These are phyloP conservation scores for Pseudopleuronectes americanus DNA, from an alignment of 2,797 vertebrate genomes.

Conservation along the genomic window DNA sequence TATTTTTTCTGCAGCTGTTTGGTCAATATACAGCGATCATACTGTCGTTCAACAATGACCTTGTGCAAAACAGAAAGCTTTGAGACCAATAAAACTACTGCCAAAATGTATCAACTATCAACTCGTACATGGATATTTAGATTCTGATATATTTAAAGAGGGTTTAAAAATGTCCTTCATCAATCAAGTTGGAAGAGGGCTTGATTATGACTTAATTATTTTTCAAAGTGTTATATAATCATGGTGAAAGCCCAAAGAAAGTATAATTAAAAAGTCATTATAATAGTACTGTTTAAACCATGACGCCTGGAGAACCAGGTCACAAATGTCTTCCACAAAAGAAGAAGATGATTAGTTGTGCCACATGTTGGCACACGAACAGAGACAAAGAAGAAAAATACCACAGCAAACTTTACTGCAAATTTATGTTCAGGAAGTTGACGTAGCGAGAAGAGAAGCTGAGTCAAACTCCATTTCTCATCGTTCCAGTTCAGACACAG, in stretches of 20 bases:
- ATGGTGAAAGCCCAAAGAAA: too few species aligned
- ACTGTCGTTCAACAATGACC: not conserved
- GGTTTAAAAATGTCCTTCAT: not conserved
- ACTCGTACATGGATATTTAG: not conserved
- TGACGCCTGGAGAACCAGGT: not conserved
- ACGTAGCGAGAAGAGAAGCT: slow-evolving; percentile 23
- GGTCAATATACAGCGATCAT: not conserved
- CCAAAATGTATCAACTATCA: not conserved
- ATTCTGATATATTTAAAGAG: not conserved
- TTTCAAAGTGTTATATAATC: too few species aligned
- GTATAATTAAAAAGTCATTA: not conserved
- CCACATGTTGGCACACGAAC: slow-evolving; percentile 23
- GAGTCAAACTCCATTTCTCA: slow-evolving; percentile 22
- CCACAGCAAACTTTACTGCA: not conserved
- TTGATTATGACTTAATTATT: too few species aligned
- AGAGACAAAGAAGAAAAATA: slow-evolving; percentile 2
- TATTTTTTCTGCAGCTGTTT: not conserved
- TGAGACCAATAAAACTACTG: not conserved
- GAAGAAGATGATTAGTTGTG: slow-evolving; percentile 15
- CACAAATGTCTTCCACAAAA: slow-evolving; percentile 13
- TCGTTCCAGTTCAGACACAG: slow-evolving; percentile 15
- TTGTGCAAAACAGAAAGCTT: not conserved
- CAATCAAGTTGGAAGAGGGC: not conserved
- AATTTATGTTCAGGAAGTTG: slow-evolving; percentile 24
- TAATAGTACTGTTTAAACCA: slow-evolving; percentile 5